These are phyloP conservation scores for Andrena camellia DNA, from an alignment of 2,888 invertebrate genomes.

Conservation along the genomic window DNA sequence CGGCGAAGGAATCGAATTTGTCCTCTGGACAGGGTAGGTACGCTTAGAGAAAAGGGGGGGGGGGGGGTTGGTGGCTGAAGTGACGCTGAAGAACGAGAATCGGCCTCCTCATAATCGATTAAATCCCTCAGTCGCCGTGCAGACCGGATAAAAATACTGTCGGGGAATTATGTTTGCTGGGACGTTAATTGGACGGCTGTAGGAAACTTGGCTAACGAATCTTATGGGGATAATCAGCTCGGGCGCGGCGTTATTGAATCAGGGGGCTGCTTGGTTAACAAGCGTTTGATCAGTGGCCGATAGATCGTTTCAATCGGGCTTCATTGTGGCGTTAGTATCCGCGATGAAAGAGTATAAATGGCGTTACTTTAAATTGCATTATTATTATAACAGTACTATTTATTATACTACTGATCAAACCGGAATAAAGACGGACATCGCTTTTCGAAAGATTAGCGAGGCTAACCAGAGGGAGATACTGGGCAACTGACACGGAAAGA, in stretches of 20 bases:
- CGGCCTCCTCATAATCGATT: conserved; percentile 12
- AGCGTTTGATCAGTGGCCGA: conserved; percentile 8
- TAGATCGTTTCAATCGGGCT: neutral
- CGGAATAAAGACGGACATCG: too few species aligned
- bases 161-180: conserved; percentile 44
- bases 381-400: too few species aligned
- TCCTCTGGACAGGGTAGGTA: conserved; percentile 95
- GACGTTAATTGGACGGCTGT: conserved; percentile 51
- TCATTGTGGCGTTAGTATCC: neutral
- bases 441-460: too few species aligned
- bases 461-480: too few species aligned
- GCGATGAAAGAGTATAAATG: neutral
- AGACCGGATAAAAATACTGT: conserved; percentile 40
- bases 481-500: too few species aligned
- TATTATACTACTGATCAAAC: too few species aligned
- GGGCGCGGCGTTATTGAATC: conserved; percentile 22
- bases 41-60: neutral
- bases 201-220: conserved; percentile 50
- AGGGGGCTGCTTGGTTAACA: conserved; percentile 12
- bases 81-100: neutral
- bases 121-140: conserved; percentile 21
- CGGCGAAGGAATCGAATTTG: conserved; percentile 95
- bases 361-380: neutral
- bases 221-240: conserved; percentile 44
- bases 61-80: neutral